Evolutionary conservation across 1,140 invertebrate genomes (phyloP), one percentile per base, ranked within the genome.

Genomic region (Aphis craccivora): DNA sequence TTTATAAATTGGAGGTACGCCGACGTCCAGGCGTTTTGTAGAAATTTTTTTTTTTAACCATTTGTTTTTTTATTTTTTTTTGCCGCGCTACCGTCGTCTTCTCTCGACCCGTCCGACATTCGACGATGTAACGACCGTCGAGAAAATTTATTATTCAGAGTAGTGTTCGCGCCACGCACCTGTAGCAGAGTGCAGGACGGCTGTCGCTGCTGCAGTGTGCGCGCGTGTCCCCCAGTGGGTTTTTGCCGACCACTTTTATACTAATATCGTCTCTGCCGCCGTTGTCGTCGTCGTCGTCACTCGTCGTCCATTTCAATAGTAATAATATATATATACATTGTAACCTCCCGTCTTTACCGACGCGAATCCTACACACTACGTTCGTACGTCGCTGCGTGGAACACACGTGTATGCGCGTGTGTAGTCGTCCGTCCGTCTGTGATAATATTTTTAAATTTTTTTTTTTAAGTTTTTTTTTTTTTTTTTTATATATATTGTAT

Each of bases 331-430:
- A 67, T n/a, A 76, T n/a, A 76, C 6, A 76, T 20, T 18, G 60
- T n/a, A 76, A 76, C 60, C 30, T 60, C 60, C 14, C 60, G 60
- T 76, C 60, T 76, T 76, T 5, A 18, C 14, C 30, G 60, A 76
- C 4, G 30, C 14, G n/a, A 76, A 76, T n/a, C 30, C 60, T 18
- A 18, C 8, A 51, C 60, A 76, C 30, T 76, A 76, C 60, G 60
- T 76, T 35, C 30, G 60, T n/a, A 76, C 60, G 60, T n/a, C 14
- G 60, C 60, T n/a, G 60, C 60, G 60, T 76, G 60, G 60, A 76
- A 76, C 60, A 76, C 60, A 76, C 60, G 60, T 76, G 60, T 67
- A 60, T n/a, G 30, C 60, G 60, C 60, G 60, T n/a, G 60, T 76
- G 60, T 76, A 76, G n/a, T n/a, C 60, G 60, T 76, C 60, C 60